Conservation (phyloP, 2,797 vertebrate genomes). For the Melanotaenia trifasciata region DNA sequence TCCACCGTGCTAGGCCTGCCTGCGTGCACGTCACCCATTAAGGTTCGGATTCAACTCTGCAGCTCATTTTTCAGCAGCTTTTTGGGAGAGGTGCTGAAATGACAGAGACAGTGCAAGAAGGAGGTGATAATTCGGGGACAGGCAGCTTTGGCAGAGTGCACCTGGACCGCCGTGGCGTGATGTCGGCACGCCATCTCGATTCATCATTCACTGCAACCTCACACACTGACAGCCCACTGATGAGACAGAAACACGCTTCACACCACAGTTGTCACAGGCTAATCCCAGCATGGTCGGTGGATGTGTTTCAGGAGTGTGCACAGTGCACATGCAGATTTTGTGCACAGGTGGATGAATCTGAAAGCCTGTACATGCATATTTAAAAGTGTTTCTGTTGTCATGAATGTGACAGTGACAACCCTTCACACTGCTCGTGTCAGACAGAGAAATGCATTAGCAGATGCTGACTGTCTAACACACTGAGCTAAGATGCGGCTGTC, state of each 20-base stretch:
- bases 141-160: conserved; percentile 41
- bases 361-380: conserved; percentile 44
- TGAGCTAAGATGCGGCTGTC: conserved; percentile 26
- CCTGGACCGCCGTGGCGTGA: conserved; percentile 43
- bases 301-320: conserved; percentile 45
- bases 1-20: neutral
- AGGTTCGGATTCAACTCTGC: conserved; percentile 30
- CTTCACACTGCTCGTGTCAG: conserved; percentile 52
- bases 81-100: conserved; percentile 48
- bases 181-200: conserved; percentile 63
- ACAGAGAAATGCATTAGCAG: conserved; percentile 59
- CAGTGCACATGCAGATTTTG: conserved; percentile 14
- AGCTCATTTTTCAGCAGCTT: conserved; percentile 33
- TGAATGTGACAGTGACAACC: conserved; percentile 51
- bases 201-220: conserved; percentile 60
- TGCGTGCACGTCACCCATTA: neutral
- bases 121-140: conserved; percentile 69
- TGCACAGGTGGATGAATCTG: conserved; percentile 30
- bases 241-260: conserved; percentile 64
- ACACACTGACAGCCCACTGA: conserved; percentile 57
- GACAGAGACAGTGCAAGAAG: conserved; percentile 57
- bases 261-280: conserved; percentile 46
- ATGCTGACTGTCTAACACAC: conserved; percentile 46
- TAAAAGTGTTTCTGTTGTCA: conserved; percentile 53
- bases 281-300: conserved; percentile 50